A percentile compares a stretch with the other conserved stretches of the same genome.
These are phyloP conservation scores for Alligator sinensis DNA, from an alignment of 2,113 vertebrate genomes.

Conservation along the genomic window DNA sequence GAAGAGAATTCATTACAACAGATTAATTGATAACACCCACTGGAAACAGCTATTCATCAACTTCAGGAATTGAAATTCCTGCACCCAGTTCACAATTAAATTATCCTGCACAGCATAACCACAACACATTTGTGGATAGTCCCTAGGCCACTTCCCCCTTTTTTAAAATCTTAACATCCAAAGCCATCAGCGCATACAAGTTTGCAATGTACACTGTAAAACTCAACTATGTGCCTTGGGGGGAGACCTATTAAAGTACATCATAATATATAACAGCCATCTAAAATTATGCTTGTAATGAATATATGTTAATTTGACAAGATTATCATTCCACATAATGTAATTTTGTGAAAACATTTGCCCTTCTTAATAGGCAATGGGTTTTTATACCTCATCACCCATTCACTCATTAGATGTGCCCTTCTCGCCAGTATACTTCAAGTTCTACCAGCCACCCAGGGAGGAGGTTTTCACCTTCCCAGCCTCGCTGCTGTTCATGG, in stretches of 20 bases:
- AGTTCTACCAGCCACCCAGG: not conserved
- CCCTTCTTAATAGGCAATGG: not conserved
- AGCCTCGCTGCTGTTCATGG: not conserved
- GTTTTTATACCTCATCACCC: not conserved
- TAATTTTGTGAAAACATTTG: not conserved
- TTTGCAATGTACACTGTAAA: not conserved
- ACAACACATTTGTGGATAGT: not conserved
- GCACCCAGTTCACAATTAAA: conserved; percentile 41
- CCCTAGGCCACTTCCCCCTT: not conserved
- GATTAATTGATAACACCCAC: conserved; percentile 74
- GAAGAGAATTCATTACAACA: conserved; percentile 76
- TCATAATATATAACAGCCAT: not conserved
- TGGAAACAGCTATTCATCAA: conserved; percentile 64
- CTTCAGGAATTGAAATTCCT: conserved; percentile 52
- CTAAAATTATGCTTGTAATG: not conserved
- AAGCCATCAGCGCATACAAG: not conserved
- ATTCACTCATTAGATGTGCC: not conserved
- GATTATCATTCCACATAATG: not conserved
- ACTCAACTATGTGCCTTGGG: not conserved
- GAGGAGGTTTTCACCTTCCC: not conserved
- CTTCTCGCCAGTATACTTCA: not conserved
- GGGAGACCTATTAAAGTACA: not conserved
- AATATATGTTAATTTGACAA: not conserved
- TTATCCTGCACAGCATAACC: not conserved
- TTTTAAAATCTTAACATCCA: not conserved